These are phyloP conservation scores for Petrocephalus zakoni DNA, from an alignment of 2,113 vertebrate species.

Conservation along the genomic window DNA sequence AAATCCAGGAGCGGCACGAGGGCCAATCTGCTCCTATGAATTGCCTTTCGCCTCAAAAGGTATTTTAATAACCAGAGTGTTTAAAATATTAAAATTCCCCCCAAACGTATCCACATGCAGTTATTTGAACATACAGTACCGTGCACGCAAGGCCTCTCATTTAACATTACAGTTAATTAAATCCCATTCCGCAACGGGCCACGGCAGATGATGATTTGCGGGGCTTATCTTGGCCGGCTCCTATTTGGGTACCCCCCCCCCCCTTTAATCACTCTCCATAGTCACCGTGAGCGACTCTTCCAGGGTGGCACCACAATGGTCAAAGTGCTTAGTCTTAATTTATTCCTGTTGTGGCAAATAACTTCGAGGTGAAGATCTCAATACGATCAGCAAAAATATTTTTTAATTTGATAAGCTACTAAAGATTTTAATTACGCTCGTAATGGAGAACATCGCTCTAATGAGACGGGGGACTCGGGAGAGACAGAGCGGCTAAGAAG, in stretches of 20 bases:
- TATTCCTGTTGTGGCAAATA: conserved; percentile 99
- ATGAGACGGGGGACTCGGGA: conserved; percentile 97
- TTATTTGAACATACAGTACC: conserved; percentile 15
- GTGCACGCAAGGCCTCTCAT: conserved; percentile 47
- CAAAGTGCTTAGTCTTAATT: conserved; percentile 88
- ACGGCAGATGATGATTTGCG: conserved; percentile 61
- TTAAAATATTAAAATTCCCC: conserved; percentile 38
- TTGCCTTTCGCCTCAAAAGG: conserved; percentile 26
- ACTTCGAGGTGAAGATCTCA: conserved; percentile 98
- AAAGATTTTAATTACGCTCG: conserved; percentile 99
- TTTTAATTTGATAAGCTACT: conserved; percentile 99
- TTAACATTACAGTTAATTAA: conserved; percentile 67
- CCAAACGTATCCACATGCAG: conserved; percentile 13
- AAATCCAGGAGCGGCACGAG: conserved; percentile 23
- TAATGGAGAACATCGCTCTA: conserved; percentile 99
- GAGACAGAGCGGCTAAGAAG: conserved; percentile 95
- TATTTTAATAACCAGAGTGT: conserved; percentile 41
- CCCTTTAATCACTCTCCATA: conserved; percentile 57
- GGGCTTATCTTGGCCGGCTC: conserved; percentile 60
- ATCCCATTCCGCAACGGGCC: conserved; percentile 60
- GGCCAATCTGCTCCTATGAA: conserved; percentile 30
- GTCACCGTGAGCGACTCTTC: conserved; percentile 64
- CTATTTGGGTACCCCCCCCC: conserved; percentile 36
- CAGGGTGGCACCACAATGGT: conserved; percentile 55
- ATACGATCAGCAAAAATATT: conserved; percentile 98